Conservation (phyloP, 1,140 invertebrate species). For the Odontomachus brunneus region DNA sequence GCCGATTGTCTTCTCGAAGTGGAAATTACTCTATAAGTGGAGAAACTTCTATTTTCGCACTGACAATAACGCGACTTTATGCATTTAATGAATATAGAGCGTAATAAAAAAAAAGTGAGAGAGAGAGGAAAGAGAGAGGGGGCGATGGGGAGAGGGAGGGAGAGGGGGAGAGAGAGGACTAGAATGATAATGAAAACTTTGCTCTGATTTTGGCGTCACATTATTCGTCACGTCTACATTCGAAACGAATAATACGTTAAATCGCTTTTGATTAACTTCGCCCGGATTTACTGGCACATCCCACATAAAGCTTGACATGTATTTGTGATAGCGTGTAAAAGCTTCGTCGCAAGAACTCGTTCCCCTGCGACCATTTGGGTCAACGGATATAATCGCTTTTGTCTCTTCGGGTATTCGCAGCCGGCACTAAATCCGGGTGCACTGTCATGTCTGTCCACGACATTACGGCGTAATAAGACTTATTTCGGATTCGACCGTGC, state of each 20-base stretch:
- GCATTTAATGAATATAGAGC: too few relatives aligned
- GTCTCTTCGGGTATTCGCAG: constrained; percentile 34
- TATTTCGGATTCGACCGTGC: constrained; percentile 39
- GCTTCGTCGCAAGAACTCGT: constrained; percentile 43
- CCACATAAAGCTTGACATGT: constrained; percentile 36
- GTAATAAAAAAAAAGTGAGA: too few relatives aligned
- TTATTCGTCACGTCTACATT: background rate
- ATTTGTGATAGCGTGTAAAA: constrained; percentile 51
- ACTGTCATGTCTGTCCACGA: constrained; percentile 17
- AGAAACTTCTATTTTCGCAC: too few relatives aligned
- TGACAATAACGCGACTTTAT: too few relatives aligned
- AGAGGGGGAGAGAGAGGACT: too few relatives aligned
- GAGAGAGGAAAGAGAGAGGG: too few relatives aligned
- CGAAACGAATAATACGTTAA: constrained; percentile 41
- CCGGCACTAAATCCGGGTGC: constrained; percentile 29
- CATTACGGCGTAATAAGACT: constrained; percentile 30
- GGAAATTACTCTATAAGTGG: too few relatives aligned
- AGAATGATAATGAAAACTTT: too few relatives aligned
- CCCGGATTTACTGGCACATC: constrained; percentile 16
- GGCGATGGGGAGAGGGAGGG: too few relatives aligned
- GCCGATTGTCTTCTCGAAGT: too few relatives aligned
- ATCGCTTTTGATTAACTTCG: constrained; percentile 47
- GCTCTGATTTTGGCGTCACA: too few relatives aligned
- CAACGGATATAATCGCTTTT: constrained; percentile 56
- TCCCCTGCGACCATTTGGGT: constrained; percentile 36